Base-by-base conservation (phyloP, 1,140 invertebrate genomes). In the Latrodectus geometricus region DNA sequence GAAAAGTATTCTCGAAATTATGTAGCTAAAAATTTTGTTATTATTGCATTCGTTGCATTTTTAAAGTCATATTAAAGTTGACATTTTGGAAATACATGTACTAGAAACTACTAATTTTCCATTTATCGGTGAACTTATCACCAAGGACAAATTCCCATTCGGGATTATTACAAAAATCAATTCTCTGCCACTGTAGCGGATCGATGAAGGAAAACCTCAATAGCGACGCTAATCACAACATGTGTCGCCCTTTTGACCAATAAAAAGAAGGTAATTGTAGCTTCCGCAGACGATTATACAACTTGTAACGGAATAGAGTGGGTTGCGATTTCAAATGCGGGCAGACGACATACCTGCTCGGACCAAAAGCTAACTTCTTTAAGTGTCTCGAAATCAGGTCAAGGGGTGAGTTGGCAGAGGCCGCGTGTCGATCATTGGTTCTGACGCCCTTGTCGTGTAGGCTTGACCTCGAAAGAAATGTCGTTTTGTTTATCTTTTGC, bases 391-490 rank as follows among this genome's bases (percentile, higher is more conserved):
- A 79, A 79, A 68, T 35, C 76, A 79, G 76, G 76, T 79, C 76
- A 79, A 79, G 76, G 76, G 66, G 35, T 35, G 35, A 3, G 76
- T 68, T 17, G 11, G 68, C 68, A 70, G 75, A 77, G 75, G 75
- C 50, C 52, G 76, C 35, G 9, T 66, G 76, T 70, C 9, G 68
- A 20, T 70, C 76, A 79, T 79, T 79, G 76, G 76, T 56, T 68
- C 65, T 15, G 48, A 79, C 76, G 56, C 76, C 76, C 76, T 35
- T 61, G 23, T 35, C 61, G 76, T 49, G 9, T 48, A 77, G 20
- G 20, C 14, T 17, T 11, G 52, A 23, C 76, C 76, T 79, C 48
- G n/a, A 21, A 70, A 21, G 21, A 70, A 20, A 20, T 23, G 21
- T 70, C 21, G 17, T 20, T 70, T 35, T 35, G 35, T 35, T 35